Conservation (phyloP, 2,113 vertebrate genomes). For the Lycocorax pyrrhopterus region DNA sequence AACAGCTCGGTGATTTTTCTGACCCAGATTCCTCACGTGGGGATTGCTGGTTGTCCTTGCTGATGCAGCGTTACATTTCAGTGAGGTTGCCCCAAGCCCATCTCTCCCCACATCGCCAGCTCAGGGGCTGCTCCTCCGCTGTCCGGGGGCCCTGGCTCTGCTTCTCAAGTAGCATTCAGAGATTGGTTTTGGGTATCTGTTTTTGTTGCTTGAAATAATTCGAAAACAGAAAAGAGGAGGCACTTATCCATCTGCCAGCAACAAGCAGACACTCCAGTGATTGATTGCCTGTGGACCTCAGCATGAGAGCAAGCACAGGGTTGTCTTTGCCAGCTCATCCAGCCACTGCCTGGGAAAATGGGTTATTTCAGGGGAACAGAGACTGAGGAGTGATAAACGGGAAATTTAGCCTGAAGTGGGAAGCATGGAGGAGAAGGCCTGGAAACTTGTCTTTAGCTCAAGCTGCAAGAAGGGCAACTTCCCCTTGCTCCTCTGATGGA, state of each 20-base stretch:
- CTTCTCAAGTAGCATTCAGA: not conserved
- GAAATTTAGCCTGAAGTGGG: not conserved
- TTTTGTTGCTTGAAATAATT: not conserved
- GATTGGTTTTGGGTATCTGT: not conserved
- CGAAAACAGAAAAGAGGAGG: not conserved
- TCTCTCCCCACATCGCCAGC: rapidly evolving
- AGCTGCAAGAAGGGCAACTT: not conserved
- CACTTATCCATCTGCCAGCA: not conserved
- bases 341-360: not conserved
- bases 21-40: not conserved
- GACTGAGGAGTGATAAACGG: not conserved
- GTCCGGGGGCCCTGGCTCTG: not conserved
- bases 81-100: not conserved
- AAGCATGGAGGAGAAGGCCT: not conserved
- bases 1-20: not conserved
- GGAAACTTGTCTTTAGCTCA: not conserved
- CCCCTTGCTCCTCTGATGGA: not conserved
- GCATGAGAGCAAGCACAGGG: not conserved
- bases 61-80: rapidly evolving
- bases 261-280: not conserved
- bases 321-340: not conserved
- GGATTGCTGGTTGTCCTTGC: not conserved
- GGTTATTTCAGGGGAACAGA: not conserved
- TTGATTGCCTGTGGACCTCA: not conserved
- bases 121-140: not conserved